A percentile compares a stretch with the other conserved stretches of the same genome.
Evolutionary conservation across 92 coral and sea anemone species (phyloP).

Genomic region (Porites cylindrica): DNA sequence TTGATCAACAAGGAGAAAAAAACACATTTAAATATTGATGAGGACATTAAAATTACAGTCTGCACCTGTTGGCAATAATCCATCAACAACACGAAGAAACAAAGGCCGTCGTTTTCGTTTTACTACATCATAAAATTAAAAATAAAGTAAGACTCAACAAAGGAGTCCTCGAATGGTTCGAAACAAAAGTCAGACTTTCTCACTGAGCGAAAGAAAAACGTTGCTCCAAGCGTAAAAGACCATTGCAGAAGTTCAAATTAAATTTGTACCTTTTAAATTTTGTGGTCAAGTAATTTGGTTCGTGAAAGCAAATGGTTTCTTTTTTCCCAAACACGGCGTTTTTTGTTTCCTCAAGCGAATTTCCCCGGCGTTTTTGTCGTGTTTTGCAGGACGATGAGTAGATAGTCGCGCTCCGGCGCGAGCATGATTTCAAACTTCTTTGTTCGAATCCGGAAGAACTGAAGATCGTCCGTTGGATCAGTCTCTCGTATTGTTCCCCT

Average conservation of each 20-base stretch:
- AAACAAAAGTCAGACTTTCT: not conserved
- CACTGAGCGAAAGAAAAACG: not conserved
- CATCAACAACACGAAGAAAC: not conserved
- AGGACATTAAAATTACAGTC: not conserved
- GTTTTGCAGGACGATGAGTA: conserved; percentile 80
- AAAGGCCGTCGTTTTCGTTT: not conserved
- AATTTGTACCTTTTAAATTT: conserved; percentile 11
- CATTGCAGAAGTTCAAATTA: not conserved
- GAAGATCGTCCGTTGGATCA: conserved; percentile 84
- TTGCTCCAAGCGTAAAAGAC: not conserved
- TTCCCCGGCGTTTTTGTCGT: conserved; percentile 19
- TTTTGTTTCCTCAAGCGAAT: not conserved
- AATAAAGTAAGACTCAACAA: not conserved
- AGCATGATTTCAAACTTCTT: conserved; percentile 77
- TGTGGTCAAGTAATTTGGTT: conserved; percentile 14
- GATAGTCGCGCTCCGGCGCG: conserved; percentile 74
- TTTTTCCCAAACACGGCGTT: not conserved
- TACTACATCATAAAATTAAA: not conserved
- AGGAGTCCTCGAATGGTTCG: not conserved
- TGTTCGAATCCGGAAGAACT: conserved; percentile 79
- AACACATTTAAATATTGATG: conserved; percentile 13
- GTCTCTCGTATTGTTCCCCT: conserved; percentile 66
- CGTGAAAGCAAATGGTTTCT: not conserved
- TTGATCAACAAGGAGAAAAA: not conserved
- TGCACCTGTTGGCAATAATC: conserved; percentile 13